Percentiles rank a stretch among this genome's conserved stretches.
phyloP scores from a whole-genome alignment of 1,140 invertebrate species.

The Nasonia longicornis region DNA sequence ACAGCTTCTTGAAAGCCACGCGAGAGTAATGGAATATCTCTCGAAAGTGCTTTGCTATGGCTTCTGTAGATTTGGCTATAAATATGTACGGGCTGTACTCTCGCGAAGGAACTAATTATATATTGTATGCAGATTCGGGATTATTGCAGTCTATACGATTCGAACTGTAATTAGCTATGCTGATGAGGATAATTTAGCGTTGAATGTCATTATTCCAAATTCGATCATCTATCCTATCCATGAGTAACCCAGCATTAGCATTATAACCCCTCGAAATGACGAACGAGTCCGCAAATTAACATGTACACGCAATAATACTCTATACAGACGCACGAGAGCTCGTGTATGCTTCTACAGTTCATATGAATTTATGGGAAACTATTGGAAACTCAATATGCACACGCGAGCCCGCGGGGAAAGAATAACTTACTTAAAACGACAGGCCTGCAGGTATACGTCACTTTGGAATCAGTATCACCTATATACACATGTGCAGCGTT shows the following conservation, averaged over 20 bases:
- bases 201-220: too few relatives aligned
- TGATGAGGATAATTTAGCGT: background rate
- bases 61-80: background rate
- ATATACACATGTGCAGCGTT: background rate
- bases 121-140: background rate
- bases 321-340: background rate
- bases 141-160: background rate
- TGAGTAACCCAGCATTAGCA: too few relatives aligned
- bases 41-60: background rate
- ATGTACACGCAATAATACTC: too few relatives aligned
- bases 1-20: background rate
- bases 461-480: background rate
- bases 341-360: background rate
- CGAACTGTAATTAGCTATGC: background rate
- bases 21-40: background rate
- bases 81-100: background rate
- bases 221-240: too few relatives aligned
- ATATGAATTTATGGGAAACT: background rate
- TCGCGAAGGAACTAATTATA: background rate
- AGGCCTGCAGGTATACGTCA: background rate
- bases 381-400: background rate
- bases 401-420: background rate
- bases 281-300: too few relatives aligned
- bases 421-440: slow-evolving; percentile 4
- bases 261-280: too few relatives aligned